A percentile compares a stretch with the other conserved stretches of the same genome.
Evolutionary conservation across 2,113 vertebrate genomes (phyloP).

Genomic region (Trachemys scripta): DNA sequence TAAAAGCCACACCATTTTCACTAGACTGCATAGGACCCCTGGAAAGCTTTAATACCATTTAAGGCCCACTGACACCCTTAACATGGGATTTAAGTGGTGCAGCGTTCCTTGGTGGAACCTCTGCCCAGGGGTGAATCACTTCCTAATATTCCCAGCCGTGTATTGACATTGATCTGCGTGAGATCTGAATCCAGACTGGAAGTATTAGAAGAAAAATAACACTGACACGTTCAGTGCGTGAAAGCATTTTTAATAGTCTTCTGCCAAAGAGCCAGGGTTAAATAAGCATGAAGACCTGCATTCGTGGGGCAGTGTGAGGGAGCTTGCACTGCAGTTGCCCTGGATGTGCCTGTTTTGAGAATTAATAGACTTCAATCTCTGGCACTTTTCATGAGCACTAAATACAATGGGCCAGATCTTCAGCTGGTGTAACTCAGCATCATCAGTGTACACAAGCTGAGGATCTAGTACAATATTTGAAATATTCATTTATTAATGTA

Average conservation of each 20-base stretch:
- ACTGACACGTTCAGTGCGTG: neutral
- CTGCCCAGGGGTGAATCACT: neutral
- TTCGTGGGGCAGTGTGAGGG: neutral
- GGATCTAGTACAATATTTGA: neutral
- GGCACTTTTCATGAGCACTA: neutral
- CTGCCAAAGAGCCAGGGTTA: neutral
- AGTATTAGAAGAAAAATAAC: neutral
- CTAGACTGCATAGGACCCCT: neutral
- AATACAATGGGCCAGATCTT: neutral
- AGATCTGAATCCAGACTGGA: neutral
- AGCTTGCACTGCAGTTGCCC: neutral
- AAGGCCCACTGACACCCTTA: neutral
- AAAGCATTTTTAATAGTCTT: neutral
- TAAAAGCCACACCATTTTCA: neutral
- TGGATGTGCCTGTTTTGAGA: neutral
- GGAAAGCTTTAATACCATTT: neutral
- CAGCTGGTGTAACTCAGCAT: neutral
- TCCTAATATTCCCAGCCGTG: neutral
- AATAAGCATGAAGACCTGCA: neutral
- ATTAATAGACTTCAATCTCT: neutral
- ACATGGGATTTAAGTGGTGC: neutral
- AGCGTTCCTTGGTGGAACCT: accelerated
- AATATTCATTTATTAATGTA: neutral
- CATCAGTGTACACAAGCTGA: neutral
- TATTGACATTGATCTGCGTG: neutral